Conservation (phyloP, 2,113 vertebrate species). For the Myotis brandtii region DNA sequence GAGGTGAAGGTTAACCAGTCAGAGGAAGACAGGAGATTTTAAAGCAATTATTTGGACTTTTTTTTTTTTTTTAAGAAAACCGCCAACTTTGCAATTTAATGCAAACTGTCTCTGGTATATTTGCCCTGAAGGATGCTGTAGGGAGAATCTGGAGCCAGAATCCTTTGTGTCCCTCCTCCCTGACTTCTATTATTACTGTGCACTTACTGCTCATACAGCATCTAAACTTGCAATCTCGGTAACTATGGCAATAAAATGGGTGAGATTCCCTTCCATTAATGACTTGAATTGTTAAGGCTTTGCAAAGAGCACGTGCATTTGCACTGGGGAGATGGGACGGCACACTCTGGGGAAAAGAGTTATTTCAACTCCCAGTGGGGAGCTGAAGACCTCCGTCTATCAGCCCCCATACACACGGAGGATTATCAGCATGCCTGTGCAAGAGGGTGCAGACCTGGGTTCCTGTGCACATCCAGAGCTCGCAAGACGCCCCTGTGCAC, state of each 20-base stretch:
- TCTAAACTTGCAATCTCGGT: conserved; percentile 77
- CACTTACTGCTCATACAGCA: conserved; percentile 78
- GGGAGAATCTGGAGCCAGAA: conserved; percentile 77
- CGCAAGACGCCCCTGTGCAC: not conserved
- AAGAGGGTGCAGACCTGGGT: not conserved
- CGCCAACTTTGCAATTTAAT: conserved; percentile 84
- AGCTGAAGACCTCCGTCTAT: not conserved
- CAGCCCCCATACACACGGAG: not conserved
- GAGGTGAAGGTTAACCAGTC: conserved; percentile 81
- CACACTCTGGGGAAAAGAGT: conserved; percentile 58
- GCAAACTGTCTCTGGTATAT: conserved; percentile 81
- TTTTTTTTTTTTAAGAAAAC: conserved; percentile 77
- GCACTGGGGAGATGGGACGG: conserved; percentile 13
- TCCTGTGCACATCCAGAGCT: not conserved
- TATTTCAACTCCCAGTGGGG: conserved; percentile 60
- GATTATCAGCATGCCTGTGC: not conserved
- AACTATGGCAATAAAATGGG: conserved; percentile 79
- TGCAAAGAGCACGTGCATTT: conserved; percentile 70
- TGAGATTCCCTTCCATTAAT: conserved; percentile 71
- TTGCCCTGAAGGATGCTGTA: conserved; percentile 85
- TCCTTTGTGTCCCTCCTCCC: conserved; percentile 73
- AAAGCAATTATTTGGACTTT: conserved; percentile 80
- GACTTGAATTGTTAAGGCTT: conserved; percentile 64
- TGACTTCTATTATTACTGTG: conserved; percentile 78
- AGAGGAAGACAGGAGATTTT: conserved; percentile 74